These are phyloP conservation scores for Microctenopoma lineatum DNA, from an alignment of 2,797 vertebrate genomes.

Conservation along the genomic window DNA sequence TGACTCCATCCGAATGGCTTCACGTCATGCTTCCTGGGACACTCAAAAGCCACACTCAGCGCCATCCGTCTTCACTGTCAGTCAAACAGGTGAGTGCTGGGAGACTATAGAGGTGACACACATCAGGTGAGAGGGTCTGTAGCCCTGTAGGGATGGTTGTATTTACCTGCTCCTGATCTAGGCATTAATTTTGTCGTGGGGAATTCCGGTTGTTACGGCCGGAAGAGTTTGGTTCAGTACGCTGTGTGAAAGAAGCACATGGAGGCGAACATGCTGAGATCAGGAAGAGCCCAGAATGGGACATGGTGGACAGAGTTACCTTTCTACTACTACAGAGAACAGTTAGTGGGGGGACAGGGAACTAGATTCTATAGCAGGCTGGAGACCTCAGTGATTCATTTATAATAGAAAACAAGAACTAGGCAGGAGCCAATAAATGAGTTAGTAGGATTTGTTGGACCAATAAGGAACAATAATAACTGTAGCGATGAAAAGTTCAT, in stretches of 20 bases:
- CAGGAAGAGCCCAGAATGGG: conserved; percentile 51
- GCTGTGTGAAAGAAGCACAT: conserved; percentile 83
- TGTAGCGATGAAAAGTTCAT: neutral
- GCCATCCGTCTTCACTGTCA: conserved; percentile 49
- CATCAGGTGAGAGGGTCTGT: conserved; percentile 53
- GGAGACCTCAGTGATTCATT: conserved; percentile 6
- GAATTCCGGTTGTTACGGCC: conserved; percentile 75
- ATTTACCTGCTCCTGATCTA: conserved; percentile 86
- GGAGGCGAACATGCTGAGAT: conserved; percentile 75
- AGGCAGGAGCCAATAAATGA: rapidly evolving
- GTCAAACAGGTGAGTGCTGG: conserved; percentile 60
- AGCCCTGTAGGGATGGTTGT: conserved; percentile 46
- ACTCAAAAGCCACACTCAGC: conserved; percentile 48
- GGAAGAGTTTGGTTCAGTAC: conserved; percentile 82
- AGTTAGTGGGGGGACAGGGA: conserved; percentile 14
- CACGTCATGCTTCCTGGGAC: conserved; percentile 58
- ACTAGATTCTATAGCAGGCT: neutral
- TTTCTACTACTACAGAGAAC: conserved; percentile 30
- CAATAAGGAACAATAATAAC: neutral
- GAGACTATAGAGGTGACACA: conserved; percentile 37
- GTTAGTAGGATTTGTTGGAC: neutral
- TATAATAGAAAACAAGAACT: conserved; percentile 2
- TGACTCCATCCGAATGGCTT: conserved; percentile 49
- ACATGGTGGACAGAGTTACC: conserved; percentile 36
- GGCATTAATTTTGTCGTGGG: conserved; percentile 87